Conservation (phyloP, 1,140 invertebrate genomes). For the Drosophila kurseongensis region DNA sequence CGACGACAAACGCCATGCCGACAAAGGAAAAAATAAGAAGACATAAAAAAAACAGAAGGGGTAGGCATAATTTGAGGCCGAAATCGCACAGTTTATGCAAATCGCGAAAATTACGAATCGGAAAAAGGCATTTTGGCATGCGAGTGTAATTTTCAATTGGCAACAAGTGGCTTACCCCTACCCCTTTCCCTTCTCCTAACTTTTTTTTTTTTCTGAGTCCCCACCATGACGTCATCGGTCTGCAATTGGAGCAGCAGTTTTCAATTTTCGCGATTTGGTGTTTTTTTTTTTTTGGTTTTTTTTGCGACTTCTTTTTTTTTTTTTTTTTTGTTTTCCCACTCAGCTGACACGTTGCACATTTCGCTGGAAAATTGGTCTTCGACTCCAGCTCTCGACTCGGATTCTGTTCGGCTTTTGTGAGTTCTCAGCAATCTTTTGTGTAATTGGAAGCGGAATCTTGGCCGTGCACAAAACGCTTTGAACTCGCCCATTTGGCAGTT, state of each 20-base stretch:
- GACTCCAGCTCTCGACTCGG: constrained; percentile 15
- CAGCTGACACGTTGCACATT: constrained; percentile 69
- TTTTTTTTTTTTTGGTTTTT: not conserved
- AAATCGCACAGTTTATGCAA: constrained; percentile 75
- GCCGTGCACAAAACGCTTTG: constrained; percentile 73
- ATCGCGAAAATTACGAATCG: constrained; percentile 51
- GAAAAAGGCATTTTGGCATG: constrained; percentile 64
- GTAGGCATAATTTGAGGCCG: constrained; percentile 62
- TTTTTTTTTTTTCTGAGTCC: not conserved
- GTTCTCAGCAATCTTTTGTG: constrained; percentile 79
- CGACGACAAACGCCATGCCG: constrained; percentile 59
- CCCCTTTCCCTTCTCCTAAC: not conserved
- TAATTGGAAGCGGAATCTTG: constrained; percentile 74
- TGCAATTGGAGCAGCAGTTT: constrained; percentile 42
- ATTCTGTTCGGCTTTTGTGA: constrained; percentile 43
- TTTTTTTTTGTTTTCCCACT: constrained; percentile 35
- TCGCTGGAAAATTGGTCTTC: constrained; percentile 43
- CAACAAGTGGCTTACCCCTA: constrained; percentile 57
- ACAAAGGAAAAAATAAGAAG: constrained; percentile 54
- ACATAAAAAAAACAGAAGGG: constrained; percentile 16
- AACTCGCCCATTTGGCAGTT: constrained; percentile 68
- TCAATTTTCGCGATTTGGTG: not conserved
- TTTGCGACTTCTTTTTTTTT: constrained; percentile 2
- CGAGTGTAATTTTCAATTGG: constrained; percentile 34
- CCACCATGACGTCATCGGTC: constrained; percentile 52